Base-by-base conservation (phyloP, 1,140 invertebrate genomes). In the Paracyclopina nana region DNA sequence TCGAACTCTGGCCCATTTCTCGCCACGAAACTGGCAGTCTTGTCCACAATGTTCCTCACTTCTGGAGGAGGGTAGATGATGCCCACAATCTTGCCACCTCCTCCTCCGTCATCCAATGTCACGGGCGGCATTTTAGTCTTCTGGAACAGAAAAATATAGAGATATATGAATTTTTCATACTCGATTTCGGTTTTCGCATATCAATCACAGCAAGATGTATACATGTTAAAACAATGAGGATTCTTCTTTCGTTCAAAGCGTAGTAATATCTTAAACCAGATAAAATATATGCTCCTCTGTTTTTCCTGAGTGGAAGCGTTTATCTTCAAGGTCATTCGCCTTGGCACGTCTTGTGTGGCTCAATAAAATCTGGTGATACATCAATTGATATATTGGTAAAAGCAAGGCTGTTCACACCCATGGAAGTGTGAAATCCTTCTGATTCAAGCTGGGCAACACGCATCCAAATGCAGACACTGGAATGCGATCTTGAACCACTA, bases 1-100 rank as follows among this genome's bases (percentile, higher is more conserved):
- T 98, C 94, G 70, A 97, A 97, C 63, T 96, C 91, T 2, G 90
- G 88, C 4, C 92, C 94, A 79, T 97, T 97, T 60, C 90, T 74
- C 2, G 92, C 92, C 2, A 98, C 92, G 63, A 97, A 97, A 68
- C 82, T 87, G 1, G 94, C 94, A 61, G 92, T 90, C 69, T 96
- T 96, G 65, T 97, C 91, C 60, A 98, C 92, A 65, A 96, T 96
- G 70, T 95, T 52, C 20, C 50, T 44, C 5, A 52, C 50, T 40
- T 52, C 45, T 12, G 45, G 45, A 12, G 45, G 45, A 4, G 45
- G 45, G n/a, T 48, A 48, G 12, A 48, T 48, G 22, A 48, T 48
- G 1, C 45, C 45, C 16, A 48, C 45, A n/a, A n/a, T n/a, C n/a
- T n/a, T n/a, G 12, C 25, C 25, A 4, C 14, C 14, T 2, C 14